phyloP scores from a whole-genome alignment of 2,888 invertebrate species.

The Chymomyza amoena region DNA sequence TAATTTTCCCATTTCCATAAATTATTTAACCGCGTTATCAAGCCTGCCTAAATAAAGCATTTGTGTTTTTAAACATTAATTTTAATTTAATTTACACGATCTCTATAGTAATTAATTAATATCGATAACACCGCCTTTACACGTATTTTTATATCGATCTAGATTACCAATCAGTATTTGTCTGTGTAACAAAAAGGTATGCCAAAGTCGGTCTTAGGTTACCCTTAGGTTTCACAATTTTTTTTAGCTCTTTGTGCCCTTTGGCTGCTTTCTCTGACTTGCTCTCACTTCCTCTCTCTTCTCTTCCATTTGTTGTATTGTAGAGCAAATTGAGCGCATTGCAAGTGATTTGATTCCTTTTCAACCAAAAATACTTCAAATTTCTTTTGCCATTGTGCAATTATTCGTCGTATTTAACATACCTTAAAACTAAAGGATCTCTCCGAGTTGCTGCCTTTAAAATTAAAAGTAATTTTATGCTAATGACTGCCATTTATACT shows the following conservation, averaged over 20 bases:
- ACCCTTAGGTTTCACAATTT: too few relatives aligned
- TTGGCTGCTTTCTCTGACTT: background rate
- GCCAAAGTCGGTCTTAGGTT: too few relatives aligned
- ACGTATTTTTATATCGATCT: too few relatives aligned
- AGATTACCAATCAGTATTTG: too few relatives aligned
- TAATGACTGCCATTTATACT: conserved; percentile 62
- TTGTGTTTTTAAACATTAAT: too few relatives aligned
- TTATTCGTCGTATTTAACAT: conserved; percentile 17
- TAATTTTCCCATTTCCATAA: too few relatives aligned
- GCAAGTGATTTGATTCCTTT: conserved; percentile 58
- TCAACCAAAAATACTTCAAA: conserved; percentile 42
- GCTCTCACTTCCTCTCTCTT: background rate
- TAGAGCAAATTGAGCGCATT: conserved; percentile 66
- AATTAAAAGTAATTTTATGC: conserved; percentile 55
- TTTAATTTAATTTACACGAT: too few relatives aligned
- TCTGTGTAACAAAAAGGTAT: too few relatives aligned
- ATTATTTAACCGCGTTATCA: too few relatives aligned
- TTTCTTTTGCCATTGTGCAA: conserved; percentile 48
- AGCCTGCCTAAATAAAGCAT: too few relatives aligned
- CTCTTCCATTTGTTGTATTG: conserved; percentile 33
- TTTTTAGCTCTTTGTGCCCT: background rate
- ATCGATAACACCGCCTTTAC: too few relatives aligned
- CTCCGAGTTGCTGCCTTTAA: background rate
- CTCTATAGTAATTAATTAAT: too few relatives aligned
- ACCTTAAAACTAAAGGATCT: conserved; percentile 43